Base-by-base conservation (phyloP, 2,888 invertebrate species). In the Synanthedon myopaeformis region DNA sequence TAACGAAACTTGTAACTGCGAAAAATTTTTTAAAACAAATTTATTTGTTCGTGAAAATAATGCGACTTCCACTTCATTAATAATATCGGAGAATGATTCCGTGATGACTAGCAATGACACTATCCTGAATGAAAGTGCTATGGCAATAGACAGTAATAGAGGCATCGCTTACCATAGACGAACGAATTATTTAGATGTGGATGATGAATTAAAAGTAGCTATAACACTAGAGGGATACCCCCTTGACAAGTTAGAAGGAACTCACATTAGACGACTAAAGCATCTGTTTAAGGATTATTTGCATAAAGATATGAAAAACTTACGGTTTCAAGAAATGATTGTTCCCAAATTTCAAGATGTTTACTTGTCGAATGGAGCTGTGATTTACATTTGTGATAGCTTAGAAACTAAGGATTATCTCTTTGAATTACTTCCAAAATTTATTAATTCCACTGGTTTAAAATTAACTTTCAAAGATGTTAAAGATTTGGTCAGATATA, bases 331-430 rank as follows among this genome's bases (percentile, higher is more conserved):
- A 0, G 79, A 82, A 58, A 59, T 82, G 42, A 83, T 84, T 2
- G 77, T 83, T 51, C 86, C 85, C 0, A 82, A 78, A 64, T 85
- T 85, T 53, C 82, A 82, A 66, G 86, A 86, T 42, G 72, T 84
- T 17, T 86, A 82, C 52, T 54, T 85, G 3, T 84, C 85, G 0
- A 86, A 86, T 42, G 85, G 86, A 0, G 86, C 86, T 56, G 78
- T 86, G 19, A 82, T 86, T 42, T 86, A 85, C 55, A 72, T 86
- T 23, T 85, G 85, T 70, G 84, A 86, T 61, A 82, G 83, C 67
- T 63, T 86, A 51, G 85, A 86, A 64, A 83, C 83, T 3, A 85
- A 76, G 58, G 83, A 85, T 51, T 86, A 86, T 59, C 64, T 86
- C 10, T 71, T 66, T 0, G 83, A 83, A 53, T 61, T 82, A 11